Conservation (phyloP, 1,140 invertebrate genomes). For the Leguminivora glycinivorella region DNA sequence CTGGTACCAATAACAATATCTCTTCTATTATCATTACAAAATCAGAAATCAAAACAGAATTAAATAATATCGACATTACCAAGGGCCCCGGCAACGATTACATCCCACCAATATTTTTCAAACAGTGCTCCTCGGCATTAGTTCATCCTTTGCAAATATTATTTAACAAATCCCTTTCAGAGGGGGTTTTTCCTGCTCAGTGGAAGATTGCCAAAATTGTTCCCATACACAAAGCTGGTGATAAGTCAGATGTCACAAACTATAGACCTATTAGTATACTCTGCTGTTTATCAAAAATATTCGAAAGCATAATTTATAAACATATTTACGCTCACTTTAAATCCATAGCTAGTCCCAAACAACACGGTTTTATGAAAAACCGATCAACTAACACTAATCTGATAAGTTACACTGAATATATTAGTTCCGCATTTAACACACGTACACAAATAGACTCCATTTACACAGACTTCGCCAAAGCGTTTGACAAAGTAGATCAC, state of each 20-base stretch:
- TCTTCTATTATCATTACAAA: too few relatives aligned
- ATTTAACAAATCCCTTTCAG: neutral
- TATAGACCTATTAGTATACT: neutral
- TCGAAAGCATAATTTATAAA: neutral
- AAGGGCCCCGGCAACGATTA: neutral
- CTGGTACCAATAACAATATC: too few relatives aligned
- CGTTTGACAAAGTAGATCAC: constrained; percentile 9
- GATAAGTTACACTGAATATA: neutral
- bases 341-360: too few relatives aligned
- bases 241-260: neutral
- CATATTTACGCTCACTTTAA: neutral
- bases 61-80: neutral
- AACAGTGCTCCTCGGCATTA: neutral
- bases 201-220: neutral
- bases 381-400: constrained; percentile 8
- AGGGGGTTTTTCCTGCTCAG: neutral
- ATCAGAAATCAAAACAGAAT: too few relatives aligned
- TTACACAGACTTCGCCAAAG: constrained; percentile 28
- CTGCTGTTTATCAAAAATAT: neutral
- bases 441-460: neutral
- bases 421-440: neutral
- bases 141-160: neutral
- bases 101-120: neutral
- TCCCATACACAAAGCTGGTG: neutral
- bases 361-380: constrained; percentile 16